phyloP scores from a whole-genome alignment of 2,113 vertebrate genomes.

The Chlorodrepanis virens region DNA sequence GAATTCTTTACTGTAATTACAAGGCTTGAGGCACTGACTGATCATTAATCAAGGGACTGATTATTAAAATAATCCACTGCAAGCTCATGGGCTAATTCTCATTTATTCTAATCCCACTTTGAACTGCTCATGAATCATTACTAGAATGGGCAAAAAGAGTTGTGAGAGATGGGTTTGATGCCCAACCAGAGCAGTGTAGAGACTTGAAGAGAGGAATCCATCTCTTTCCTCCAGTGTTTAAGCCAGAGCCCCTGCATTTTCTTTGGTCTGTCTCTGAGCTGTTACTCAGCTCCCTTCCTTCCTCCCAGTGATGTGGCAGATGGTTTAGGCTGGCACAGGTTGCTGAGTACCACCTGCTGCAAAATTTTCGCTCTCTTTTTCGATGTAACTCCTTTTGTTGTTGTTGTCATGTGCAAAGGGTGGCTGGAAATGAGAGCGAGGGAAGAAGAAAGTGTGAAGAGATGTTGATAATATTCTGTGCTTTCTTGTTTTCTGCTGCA shows the following conservation, averaged over 20 bases:
- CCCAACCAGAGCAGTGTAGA: background rate
- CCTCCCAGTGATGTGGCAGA: conserved; percentile 12
- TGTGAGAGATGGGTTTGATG: background rate
- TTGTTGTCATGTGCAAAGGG: background rate
- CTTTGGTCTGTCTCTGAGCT: background rate
- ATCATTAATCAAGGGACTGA: conserved; percentile 28
- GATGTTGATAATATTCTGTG: background rate
- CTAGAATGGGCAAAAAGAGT: background rate
- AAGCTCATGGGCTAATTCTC: conserved; percentile 1
- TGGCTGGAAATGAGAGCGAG: background rate
- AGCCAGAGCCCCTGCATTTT: background rate
- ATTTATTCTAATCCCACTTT: conserved; percentile 15
- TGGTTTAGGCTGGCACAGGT: conserved; percentile 16
- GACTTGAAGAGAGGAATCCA: background rate
- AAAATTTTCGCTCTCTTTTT: background rate
- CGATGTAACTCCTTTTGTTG: background rate
- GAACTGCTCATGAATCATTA: background rate
- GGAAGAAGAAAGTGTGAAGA: background rate
- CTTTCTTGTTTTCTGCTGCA: background rate
- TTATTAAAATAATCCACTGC: conserved; percentile 24
- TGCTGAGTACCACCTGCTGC: conserved; percentile 9
- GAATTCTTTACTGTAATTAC: conserved; percentile 23
- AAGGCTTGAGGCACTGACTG: background rate
- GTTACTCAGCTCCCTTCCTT: background rate
- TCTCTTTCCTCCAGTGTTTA: background rate